phyloP scores from a whole-genome alignment of 2,113 vertebrate genomes.

The Todiramphus saurophagus region DNA sequence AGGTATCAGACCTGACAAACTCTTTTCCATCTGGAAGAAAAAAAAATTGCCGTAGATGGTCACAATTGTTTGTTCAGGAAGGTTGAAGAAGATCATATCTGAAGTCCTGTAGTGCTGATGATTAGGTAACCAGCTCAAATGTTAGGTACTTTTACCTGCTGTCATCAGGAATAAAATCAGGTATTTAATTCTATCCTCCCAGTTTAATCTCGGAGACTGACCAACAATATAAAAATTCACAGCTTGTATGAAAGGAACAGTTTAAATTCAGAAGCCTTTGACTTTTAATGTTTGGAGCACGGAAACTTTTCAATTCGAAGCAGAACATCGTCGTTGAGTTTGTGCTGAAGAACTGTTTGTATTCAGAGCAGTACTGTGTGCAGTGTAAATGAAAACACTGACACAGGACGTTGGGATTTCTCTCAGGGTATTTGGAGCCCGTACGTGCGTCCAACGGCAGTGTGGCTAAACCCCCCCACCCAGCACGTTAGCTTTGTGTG shows the following conservation, averaged over 20 bases:
- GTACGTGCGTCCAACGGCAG: too few species aligned
- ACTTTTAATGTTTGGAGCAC: neutral
- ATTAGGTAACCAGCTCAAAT: neutral
- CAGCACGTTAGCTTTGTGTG: neutral
- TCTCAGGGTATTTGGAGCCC: neutral
- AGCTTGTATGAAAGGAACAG: neutral
- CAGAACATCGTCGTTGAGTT: neutral
- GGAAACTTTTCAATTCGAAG: neutral
- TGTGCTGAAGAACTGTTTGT: neutral
- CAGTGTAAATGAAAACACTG: neutral
- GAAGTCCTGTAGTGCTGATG: neutral
- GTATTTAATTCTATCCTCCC: neutral
- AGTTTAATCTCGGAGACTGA: neutral
- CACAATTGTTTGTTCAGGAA: neutral
- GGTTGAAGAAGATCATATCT: neutral
- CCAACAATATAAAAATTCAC: neutral
- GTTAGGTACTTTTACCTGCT: neutral
- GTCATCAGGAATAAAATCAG: neutral
- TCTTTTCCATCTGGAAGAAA: constrained; percentile 21
- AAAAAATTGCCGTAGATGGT: neutral
- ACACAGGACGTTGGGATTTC: neutral
- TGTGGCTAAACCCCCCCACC: neutral
- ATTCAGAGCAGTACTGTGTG: neutral
- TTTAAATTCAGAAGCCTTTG: neutral
- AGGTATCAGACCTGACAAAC: neutral